These are phyloP conservation scores for Amblyteles armatorius DNA, from an alignment of 2,888 invertebrate species.

Conservation along the genomic window DNA sequence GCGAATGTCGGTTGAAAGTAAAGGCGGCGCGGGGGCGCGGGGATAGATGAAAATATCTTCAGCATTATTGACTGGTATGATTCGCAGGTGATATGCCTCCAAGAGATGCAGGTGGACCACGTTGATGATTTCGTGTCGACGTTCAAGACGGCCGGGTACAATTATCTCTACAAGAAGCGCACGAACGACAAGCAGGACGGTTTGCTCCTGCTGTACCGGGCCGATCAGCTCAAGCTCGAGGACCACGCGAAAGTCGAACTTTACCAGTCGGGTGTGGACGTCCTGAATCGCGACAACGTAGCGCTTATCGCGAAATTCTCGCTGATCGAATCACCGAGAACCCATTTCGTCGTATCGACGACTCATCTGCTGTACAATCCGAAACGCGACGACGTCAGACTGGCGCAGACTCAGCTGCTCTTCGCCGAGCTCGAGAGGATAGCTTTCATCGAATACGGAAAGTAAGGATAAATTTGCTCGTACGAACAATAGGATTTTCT, in stretches of 20 bases:
- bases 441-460: conserved; percentile 85
- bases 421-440: conserved; percentile 94
- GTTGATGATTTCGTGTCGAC: conserved; percentile 87
- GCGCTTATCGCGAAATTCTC: conserved; percentile 92
- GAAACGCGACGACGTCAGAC: conserved; percentile 93
- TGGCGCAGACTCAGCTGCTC: conserved; percentile 94
- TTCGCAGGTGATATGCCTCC: conserved; percentile 92
- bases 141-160: conserved; percentile 88
- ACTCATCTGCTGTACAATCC: conserved; percentile 98
- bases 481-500: background rate
- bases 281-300: conserved; percentile 95
- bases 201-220: conserved; percentile 94
- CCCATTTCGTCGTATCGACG: conserved; percentile 92
- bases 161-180: conserved; percentile 92
- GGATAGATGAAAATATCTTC: conserved; percentile 17
- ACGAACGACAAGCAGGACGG: conserved; percentile 94
- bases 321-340: conserved; percentile 85
- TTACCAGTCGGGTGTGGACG: conserved; percentile 86
- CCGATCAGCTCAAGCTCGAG: conserved; percentile 88
- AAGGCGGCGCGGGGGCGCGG: background rate
- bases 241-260: conserved; percentile 90
- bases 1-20: conserved; percentile 87
- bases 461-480: conserved; percentile 74
- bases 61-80: conserved; percentile 9
- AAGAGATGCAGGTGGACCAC: conserved; percentile 95